These are phyloP conservation scores for Lethrus apterus DNA, from an alignment of 1,140 invertebrate genomes.

Conservation along the genomic window DNA sequence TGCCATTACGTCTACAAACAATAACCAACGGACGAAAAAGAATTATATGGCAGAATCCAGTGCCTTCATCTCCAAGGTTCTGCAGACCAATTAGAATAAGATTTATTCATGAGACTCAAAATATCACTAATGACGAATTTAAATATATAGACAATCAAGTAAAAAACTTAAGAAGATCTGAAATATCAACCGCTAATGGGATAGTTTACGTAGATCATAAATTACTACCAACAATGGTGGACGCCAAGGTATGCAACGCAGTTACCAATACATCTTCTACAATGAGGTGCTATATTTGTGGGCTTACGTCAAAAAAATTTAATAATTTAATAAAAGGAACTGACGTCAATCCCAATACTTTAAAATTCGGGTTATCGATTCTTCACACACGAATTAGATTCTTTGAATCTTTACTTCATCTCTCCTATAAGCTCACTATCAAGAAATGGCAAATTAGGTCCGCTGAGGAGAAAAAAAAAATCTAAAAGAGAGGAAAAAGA, in stretches of 20 bases:
- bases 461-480: too few species aligned
- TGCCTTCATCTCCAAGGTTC: too few species aligned
- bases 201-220: slow-evolving; percentile 25
- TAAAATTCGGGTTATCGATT: slow-evolving; percentile 22
- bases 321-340: slow-evolving; percentile 30
- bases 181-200: too few species aligned
- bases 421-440: slow-evolving; percentile 24
- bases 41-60: too few species aligned
- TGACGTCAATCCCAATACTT: slow-evolving; percentile 20
- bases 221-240: slow-evolving; percentile 38
- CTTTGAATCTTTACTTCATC: slow-evolving; percentile 26
- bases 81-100: too few species aligned
- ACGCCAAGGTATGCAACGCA: slow-evolving; percentile 41
- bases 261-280: slow-evolving; percentile 35
- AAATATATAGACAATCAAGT: too few species aligned
- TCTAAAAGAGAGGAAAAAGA: too few species aligned
- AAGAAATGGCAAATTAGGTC: slow-evolving; percentile 25
- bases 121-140: too few species aligned
- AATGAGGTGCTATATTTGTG: slow-evolving; percentile 38
- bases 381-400: slow-evolving; percentile 26
- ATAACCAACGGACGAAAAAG: too few species aligned
- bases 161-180: too few species aligned
- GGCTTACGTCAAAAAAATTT: slow-evolving; percentile 31
- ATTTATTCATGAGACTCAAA: too few species aligned
- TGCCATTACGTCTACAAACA: slow-evolving; percentile 31